Evolutionary conservation across 2,888 invertebrate species (phyloP), one percentile per base, ranked within the genome.

Genomic region (Apamea sordens): DNA sequence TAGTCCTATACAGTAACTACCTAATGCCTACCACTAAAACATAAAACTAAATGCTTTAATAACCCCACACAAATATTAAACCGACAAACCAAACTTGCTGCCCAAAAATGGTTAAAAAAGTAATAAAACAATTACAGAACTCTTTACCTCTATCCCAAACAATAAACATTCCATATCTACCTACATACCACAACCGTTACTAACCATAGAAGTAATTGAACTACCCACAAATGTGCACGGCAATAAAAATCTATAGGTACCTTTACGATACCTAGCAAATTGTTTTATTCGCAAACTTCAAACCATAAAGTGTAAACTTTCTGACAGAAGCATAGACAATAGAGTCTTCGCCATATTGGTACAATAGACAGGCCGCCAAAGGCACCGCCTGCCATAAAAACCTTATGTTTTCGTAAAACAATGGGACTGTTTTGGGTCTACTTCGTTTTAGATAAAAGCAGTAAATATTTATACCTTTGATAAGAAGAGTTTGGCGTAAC

Each of bases 301-400:
- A 82, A 85, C 80, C 82, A 89, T 87, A 89, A 86, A 86, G 71
- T 76, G 53, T 59, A 76, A 87, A 84, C 63, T 89, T 88, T 83
- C 88, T 75, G 72, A 71, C 85, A 81, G 76, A 59, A 85, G 74
- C 41, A 80, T 77, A 87, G 73, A 84, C 87, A 84, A 90, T 84
- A 86, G 82, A 78, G 28, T 71, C 47, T 76, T 79, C 77, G 77
- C 85, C 84, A 86, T 81, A 83, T 82, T 74, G 67, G 72, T 73
- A 90, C 86, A 90, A 90, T 88, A 86, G 90, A 89, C 89, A 88
- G 84, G 80, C 80, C 80, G 65, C 88, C 90, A 93, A 93, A 93
- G 90, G 82, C 70, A 87, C 93, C 93, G 93, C 75, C 77, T 18
- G 53, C 76, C 86, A 88, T 89, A 87, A 86, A 88, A 89, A 88